Conservation (phyloP, 1,140 invertebrate genomes). For the Drosophila simulans region DNA sequence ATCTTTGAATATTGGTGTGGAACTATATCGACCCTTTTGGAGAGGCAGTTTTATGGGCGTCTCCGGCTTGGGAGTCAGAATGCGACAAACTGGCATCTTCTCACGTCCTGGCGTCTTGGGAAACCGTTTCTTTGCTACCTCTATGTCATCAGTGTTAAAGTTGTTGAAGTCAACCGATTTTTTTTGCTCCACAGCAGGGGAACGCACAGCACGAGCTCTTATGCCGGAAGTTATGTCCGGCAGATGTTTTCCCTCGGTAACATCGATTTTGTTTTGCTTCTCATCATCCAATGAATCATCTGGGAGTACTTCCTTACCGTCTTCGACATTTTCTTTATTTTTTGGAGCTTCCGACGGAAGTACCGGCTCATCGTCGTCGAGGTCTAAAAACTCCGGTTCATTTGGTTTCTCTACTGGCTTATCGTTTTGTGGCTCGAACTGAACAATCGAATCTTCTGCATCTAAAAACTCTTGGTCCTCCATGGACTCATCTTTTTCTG, state of each 20-base stretch:
- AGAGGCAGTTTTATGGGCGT: conserved; percentile 8
- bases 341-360: neutral
- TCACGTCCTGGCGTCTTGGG: conserved; percentile 69
- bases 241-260: neutral
- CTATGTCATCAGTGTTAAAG: neutral
- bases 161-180: conserved; percentile 47
- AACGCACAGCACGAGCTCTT: neutral
- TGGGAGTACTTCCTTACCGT: neutral
- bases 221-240: neutral
- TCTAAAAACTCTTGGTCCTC: conserved; percentile 15
- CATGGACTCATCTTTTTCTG: conserved; percentile 5
- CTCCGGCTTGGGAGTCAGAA: neutral
- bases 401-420: neutral
- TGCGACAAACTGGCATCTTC: neutral
- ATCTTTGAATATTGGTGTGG: conserved; percentile 51
- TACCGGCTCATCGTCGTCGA: neutral
- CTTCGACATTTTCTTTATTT: too few relatives aligned
- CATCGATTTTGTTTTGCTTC: neutral
- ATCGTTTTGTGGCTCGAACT: neutral
- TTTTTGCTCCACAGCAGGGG: conserved; percentile 1
- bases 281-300: neutral
- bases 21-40: conserved; percentile 52
- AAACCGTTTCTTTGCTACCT: conserved; percentile 41
- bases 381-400: neutral
- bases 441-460: neutral